Evolutionary conservation across 64 coral and sea anemone genomes (phyloP), one percentile per base, ranked within the genome.

Genomic region (Catalaphyllia jardinei): DNA sequence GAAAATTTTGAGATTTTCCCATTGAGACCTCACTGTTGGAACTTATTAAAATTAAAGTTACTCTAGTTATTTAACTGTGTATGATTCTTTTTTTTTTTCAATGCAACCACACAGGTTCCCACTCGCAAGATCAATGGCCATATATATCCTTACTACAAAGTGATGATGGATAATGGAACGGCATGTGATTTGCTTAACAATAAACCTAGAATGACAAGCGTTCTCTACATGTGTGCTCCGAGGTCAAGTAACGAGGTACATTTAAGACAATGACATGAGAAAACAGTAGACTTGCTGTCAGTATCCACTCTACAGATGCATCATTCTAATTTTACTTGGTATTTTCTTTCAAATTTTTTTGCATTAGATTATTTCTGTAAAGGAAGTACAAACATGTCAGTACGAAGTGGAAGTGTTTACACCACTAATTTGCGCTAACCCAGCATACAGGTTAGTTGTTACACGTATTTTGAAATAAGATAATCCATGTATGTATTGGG

Each of bases 231-330:
- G 60, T 99, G 96, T 74, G 83, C 93, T 61, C 93, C 93, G 64
- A 88, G 93, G 16, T 90, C 93, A 16, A 87, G 95, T 79, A 99
- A 99, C 89, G 96, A 99, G 96, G 96, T 99, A n/a, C n/a, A n/a
- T n/a, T n/a, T n/a, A 52, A 19, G 50, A 57, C 17, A 27, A 33
- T 83, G 7, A 74, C 1, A 25, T 8, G 27, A 18, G 15, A 46
- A 3, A 46, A 46, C 7, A 46, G 42, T 46, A 46, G 6, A 46
- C 42, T 46, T 46, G 42, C 42, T 46, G 42, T 6, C 5, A 46
- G 42, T 46, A 46, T 73, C 19, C 10, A 17, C 8, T 33, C 42
- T 67, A 22, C 39, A 25, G 1, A 17, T 8, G 55, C 7, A 15
- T n/a, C 1, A 72, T 49, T 38, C 20, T 75, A 18, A 22, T 20